phyloP scores from a whole-genome alignment of 2,888 invertebrate species.

The Hydrotaea diabolus region DNA sequence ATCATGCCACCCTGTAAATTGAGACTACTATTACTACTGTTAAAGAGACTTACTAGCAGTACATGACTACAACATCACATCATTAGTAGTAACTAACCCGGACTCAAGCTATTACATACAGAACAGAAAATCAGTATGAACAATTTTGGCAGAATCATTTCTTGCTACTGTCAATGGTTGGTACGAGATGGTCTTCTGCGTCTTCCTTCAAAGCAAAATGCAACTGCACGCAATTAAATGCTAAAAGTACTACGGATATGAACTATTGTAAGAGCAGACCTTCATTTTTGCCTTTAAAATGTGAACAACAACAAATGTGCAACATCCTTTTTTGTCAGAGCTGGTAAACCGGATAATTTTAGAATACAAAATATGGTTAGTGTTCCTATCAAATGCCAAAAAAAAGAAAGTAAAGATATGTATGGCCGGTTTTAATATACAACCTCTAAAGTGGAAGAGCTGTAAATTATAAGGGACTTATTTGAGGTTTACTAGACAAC shows the following conservation, averaged over 20 bases:
- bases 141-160: not conserved
- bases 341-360: not conserved
- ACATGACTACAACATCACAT: not conserved
- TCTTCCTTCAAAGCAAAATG: not conserved
- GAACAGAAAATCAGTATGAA: not conserved
- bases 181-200: not conserved
- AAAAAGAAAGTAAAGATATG: no score
- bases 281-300: constrained; percentile 9
- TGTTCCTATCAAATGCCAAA: no score
- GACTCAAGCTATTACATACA: no score
- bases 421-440: no score
- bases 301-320: not conserved
- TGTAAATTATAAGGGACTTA: no score
- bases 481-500: no score
- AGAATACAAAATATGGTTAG: no score
- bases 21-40: not conserved
- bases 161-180: not conserved
- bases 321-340: not conserved
- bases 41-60: not conserved
- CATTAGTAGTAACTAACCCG: not conserved
- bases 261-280: constrained; percentile 23
- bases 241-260: constrained; percentile 14
- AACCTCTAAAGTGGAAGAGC: no score
- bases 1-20: no score
- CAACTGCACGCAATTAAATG: constrained; percentile 24